A percentile compares a stretch with the other conserved stretches of the same genome.
These are phyloP conservation scores for Sialia sialis DNA, from an alignment of 2,113 vertebrate species.

Conservation along the genomic window DNA sequence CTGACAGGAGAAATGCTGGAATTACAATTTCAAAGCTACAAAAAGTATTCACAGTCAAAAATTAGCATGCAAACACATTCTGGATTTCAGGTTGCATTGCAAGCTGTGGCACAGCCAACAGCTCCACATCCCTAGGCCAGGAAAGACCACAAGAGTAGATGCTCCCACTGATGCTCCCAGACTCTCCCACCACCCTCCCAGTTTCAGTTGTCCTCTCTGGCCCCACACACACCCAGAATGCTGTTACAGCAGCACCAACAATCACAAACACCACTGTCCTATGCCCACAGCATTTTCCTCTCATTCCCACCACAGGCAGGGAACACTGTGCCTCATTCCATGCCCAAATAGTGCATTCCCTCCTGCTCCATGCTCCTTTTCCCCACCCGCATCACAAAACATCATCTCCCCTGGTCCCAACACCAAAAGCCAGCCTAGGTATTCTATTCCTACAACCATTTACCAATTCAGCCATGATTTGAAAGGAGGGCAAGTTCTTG, in stretches of 20 bases:
- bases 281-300: neutral
- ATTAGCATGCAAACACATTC: neutral
- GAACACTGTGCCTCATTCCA: neutral
- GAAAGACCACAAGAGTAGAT: neutral
- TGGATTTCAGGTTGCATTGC: neutral
- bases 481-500: neutral
- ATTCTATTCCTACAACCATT: neutral
- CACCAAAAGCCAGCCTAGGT: neutral
- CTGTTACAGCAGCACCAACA: neutral
- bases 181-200: neutral
- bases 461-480: neutral
- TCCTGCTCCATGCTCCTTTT: neutral
- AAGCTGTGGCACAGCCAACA: neutral
- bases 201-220: neutral
- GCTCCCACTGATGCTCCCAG: neutral
- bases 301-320: neutral
- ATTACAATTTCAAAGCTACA: neutral
- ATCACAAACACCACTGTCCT: neutral
- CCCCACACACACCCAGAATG: fast-evolving
- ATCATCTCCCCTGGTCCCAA: neutral
- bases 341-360: fast-evolving
- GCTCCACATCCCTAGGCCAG: neutral
- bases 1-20: neutral
- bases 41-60: neutral
- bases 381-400: neutral